Base-by-base conservation (phyloP, 2,113 vertebrate species). In the Zosterops lateralis region DNA sequence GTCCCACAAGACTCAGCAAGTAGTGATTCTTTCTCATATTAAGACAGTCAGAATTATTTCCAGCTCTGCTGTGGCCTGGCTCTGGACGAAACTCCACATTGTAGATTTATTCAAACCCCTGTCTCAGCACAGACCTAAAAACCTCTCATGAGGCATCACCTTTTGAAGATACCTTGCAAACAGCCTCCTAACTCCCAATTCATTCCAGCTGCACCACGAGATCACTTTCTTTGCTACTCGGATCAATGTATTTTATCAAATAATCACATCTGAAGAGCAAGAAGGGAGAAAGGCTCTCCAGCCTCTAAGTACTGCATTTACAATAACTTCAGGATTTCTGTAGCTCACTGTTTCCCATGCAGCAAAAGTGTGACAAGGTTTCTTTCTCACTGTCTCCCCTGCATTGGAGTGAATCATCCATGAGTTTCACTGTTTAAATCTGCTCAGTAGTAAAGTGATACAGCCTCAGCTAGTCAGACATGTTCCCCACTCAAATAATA, bases 201-300 rank as follows among this genome's bases (percentile, higher is more conserved):
- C 32, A 68, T 93, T 95, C 94, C 94, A 95, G 94, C 87, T 95
- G 91, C 79, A 77, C 36, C 77, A 79, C 75, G 72, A 67, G 84
- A 90, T 95, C 84, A 56, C 40, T 94, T 94, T 95, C 93, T 83
- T 92, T 81, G 75, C 95, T 48, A 25, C 71, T 47, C 57, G 93
- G 90, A 97, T 95, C 91, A 93, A 78, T 95, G 92, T 68, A 65
- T 94, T 96, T 68, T 94, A 86, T 85, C 85, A 88, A 91, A 92
- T 88, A 88, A 92, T 93, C 85, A 71, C 87, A 93, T 95, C 85
- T 88, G 93, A 95, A 79, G 87, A 78, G 72, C 48, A 93, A 72
- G 81, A 77, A 56, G 22, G 20, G 56, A 74, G 56, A 71, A 95
- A 60, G 31, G 19, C 56, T 91, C 92, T 81, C 20, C 72, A 70